Evolutionary conservation across 2,113 vertebrate species (phyloP), one percentile per base, ranked within the genome.

Genomic region (Miniopterus natalensis): DNA sequence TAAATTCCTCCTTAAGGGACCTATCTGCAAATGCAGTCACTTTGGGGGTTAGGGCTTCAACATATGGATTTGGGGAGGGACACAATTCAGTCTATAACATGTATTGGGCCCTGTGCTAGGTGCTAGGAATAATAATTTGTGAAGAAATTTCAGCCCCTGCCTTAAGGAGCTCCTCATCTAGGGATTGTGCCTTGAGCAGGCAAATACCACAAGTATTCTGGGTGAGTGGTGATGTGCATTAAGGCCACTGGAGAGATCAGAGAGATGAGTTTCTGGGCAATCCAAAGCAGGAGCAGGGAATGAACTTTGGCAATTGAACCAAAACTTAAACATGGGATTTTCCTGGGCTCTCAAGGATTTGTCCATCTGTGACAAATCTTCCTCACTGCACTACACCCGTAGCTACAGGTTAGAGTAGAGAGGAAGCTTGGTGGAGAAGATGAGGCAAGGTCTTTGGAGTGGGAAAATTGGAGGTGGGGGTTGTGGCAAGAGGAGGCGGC

Each of bases 371-470:
- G 15, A 59, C 29, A 53, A 11, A 36, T 25, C 11, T 40, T n/a
- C 65, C 40, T 55, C 57, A 45, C 14, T 2, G 11, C 2, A 4
- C 47, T 10, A 17, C 2, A n/a, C 18, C 31, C 10, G 14, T 0
- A 20, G 29, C 21, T 45, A 20, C 45, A 65, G 55, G 3, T 66
- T 42, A 61, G 61, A 45, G 31, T 8, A 25, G 57, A 90, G 18
- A 74, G 25, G 63, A 18, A 36, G n/a, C 40, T 25, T 94, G 84
- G 14, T 2, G 14, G 13, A 84, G 23, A 51, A 8, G 12, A 49
- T 0, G 9, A 5, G 12, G 49, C 12, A 65, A 74, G 63, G 25
- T 14, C 25, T 88, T 59, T 1, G 6, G 21, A 36, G 17, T 27
- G n/a, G 65, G 53, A 73, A 40, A 47, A 59, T 27, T 63, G 36